Evolutionary conservation across 2,888 invertebrate species (phyloP).

Genomic region (Calephelis perditalis): DNA sequence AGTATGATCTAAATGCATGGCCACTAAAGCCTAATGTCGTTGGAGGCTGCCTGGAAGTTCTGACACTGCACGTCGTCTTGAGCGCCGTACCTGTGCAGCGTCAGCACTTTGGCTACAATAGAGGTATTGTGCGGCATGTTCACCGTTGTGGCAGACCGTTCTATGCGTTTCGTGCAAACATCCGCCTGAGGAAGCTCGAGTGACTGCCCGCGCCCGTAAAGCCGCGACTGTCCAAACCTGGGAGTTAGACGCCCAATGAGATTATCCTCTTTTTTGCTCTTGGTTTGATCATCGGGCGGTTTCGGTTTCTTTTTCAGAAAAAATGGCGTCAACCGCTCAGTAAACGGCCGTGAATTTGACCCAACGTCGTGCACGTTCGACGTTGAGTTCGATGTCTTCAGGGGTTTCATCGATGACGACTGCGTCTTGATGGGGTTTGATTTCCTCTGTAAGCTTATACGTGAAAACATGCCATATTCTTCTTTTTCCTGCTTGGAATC

Average conservation of each 20-base stretch:
- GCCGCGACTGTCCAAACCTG: constrained; percentile 65
- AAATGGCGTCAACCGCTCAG: constrained; percentile 68
- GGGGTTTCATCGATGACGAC: constrained; percentile 43
- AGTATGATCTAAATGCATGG: neutral
- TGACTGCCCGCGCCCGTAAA: constrained; percentile 63
- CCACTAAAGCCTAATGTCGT: constrained; percentile 55
- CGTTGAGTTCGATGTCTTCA: constrained; percentile 66
- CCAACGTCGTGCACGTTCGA: constrained; percentile 67
- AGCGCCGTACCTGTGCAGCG: constrained; percentile 67
- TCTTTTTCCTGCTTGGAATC: constrained; percentile 35
- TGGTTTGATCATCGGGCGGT: constrained; percentile 44
- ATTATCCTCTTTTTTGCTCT: constrained; percentile 56
- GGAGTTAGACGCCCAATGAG: constrained; percentile 65
- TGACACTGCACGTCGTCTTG: constrained; percentile 47
- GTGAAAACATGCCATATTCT: constrained; percentile 54
- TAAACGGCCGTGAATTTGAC: constrained; percentile 51
- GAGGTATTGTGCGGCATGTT: constrained; percentile 62
- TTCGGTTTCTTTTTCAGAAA: constrained; percentile 68
- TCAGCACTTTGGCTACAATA: constrained; percentile 61
- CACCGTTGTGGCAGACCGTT: constrained; percentile 63
- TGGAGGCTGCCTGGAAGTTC: constrained; percentile 50
- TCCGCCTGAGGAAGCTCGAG: constrained; percentile 54
- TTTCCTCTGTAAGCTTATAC: constrained; percentile 63
- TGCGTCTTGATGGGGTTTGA: constrained; percentile 66
- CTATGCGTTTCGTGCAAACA: constrained; percentile 49